phyloP scores from a whole-genome alignment of 2,888 invertebrate species.

The Synergus umbraculus region DNA sequence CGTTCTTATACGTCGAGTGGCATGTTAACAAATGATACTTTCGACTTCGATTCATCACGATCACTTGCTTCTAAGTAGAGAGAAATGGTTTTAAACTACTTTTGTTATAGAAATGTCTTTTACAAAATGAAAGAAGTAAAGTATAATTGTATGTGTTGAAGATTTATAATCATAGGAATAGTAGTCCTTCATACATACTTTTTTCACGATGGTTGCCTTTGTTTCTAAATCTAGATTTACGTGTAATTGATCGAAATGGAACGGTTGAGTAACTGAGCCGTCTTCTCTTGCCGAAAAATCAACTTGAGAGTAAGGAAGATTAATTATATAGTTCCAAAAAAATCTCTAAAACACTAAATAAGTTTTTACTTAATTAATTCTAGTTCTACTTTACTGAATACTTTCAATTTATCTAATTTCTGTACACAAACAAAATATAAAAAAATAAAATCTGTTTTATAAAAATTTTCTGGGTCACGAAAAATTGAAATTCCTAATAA shows the following conservation, averaged over 20 bases:
- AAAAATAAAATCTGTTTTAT: background rate
- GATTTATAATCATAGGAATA: background rate
- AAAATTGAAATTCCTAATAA: background rate
- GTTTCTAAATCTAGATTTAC: slow-evolving; percentile 47
- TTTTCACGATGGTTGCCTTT: slow-evolving; percentile 24
- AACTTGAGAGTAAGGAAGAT: slow-evolving; percentile 39
- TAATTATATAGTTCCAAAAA: background rate
- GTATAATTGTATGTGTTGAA: background rate
- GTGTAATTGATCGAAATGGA: slow-evolving; percentile 70
- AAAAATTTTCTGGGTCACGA: background rate
- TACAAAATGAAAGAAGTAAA: background rate
- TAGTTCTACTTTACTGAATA: background rate
- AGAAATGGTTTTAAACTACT: slow-evolving; percentile 1
- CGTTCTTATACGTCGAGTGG: slow-evolving; percentile 54
- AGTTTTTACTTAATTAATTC: background rate
- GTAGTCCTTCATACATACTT: background rate
- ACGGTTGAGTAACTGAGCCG: slow-evolving; percentile 65
- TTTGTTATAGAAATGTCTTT: background rate
- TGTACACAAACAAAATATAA: too few species aligned
- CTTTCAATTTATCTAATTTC: background rate
- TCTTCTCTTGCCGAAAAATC: slow-evolving; percentile 50
- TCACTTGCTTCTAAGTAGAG: slow-evolving; percentile 18
- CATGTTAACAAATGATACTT: slow-evolving; percentile 65
- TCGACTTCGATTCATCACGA: slow-evolving; percentile 60
- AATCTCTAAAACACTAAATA: background rate